Evolutionary conservation across 2,888 invertebrate species (phyloP), one percentile per base, ranked within the genome.

Genomic region (Apamea epomidion): DNA sequence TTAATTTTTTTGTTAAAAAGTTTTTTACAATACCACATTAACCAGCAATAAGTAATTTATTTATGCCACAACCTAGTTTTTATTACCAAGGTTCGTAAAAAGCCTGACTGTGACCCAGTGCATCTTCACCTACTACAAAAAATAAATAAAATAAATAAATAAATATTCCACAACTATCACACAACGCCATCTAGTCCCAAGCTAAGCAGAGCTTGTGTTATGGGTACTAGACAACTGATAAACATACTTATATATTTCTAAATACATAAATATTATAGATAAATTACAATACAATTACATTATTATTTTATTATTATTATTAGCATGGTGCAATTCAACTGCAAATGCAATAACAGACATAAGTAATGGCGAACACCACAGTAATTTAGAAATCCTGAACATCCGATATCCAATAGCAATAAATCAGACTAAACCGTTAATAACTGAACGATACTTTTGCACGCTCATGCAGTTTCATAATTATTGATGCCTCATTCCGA

Each of bases 381-480:
- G 54, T 85, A 58, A 85, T 85, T 85, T 85, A 72, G 76, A 85
- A 77, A 72, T 77, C 51, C 72, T 54, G 51, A 76, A 75, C 54
- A 73, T 65, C 67, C 69, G 70, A 78, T 80, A 74, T 69, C 78
- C 87, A 87, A 87, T 82, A 71, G 76, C 80, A 74, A 68, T 87
- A 62, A 87, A 88, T 88, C 85, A 84, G 37, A 77, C 71, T 82
- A 76, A 78, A 69, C 67, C 62, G 79, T 87, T 88, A 83, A 69
- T 76, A 78, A 77, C 58, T 74, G 81, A 89, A 88, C 75, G 87
- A 83, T 78, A 87, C 80, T 84, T 81, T 79, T 84, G 81, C 89
- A 87, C 81, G 87, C 60, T 78, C 79, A 81, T 87, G 84, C 81
- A 80, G 77, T 88, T 81, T 71, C 84, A 80, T 88, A 81, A 87